Base-by-base conservation (phyloP, 2,113 vertebrate species). In the Pluvianellus socialis region DNA sequence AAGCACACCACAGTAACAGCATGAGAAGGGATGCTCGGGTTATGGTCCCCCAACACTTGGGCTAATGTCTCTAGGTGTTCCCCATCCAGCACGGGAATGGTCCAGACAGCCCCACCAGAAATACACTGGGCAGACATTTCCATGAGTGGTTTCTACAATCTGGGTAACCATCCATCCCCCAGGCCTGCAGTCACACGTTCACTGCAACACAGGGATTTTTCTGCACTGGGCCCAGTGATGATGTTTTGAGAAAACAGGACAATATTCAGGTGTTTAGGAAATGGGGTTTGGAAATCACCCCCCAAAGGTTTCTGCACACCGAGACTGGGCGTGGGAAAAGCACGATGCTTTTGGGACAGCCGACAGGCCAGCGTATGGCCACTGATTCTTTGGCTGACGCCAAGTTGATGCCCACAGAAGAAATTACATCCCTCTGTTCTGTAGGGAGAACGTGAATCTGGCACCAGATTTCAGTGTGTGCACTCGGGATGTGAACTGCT, bases 81-180 rank as follows among this genome's bases (percentile, higher is more conserved):
- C 53, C 67, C 66, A 63, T 4, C 28, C 55, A 63, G 28, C 15
- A 5, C 0, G 2, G 44, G 59, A 70, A 61, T 0, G 0, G 65
- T 27, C 6, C 23, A 38, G 45, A 22, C 4, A 6, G 30, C 19
- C 21, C 50, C 59, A 56, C 4, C 52, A 71, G 66, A 59, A 47
- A 67, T 9, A 19, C 23, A 26, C 0, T 35, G 28, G 21, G 27
- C 59, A 38, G 22, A 67, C 28, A n/a, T 40, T 79, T 73, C 67
- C 50, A 49, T 1, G 19, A 68, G 40, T 9, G 23, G 22, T 28
- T 76, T 30, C 40, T 20, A 45, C 24, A 42, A 2, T 3, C 10
- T 27, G 38, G 22, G 19, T 22, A 52, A 33, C 67, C 18, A 10
- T 10, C 35, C 10, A 3, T n/a, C 40, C 56, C 42, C 52, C 74